These are phyloP conservation scores for Odontophorus gujanensis DNA, from an alignment of 2,113 vertebrate genomes.

Conservation along the genomic window DNA sequence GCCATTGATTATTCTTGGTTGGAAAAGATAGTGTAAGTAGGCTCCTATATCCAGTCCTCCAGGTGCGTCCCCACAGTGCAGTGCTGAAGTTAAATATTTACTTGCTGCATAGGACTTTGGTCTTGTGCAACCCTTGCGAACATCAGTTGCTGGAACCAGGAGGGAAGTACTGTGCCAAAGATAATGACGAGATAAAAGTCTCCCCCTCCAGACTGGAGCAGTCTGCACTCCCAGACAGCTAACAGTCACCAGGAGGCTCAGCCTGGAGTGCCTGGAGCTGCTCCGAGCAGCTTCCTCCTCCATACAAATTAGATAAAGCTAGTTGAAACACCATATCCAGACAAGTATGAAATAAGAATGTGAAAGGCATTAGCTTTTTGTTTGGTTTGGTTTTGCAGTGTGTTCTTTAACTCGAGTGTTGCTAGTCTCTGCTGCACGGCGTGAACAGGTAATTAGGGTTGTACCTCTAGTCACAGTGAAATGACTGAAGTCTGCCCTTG, in stretches of 20 bases:
- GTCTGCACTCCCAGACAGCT: not conserved
- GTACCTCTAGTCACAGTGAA: not conserved
- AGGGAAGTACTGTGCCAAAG: not conserved
- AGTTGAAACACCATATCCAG: not conserved
- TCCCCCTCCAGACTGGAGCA: not conserved
- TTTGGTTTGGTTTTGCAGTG: not conserved
- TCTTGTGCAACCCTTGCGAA: not conserved
- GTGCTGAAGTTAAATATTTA: conserved; percentile 56
- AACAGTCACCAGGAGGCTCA: not conserved
- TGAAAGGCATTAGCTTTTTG: not conserved
- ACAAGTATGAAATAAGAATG: not conserved
- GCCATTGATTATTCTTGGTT: not conserved
- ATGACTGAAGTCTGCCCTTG: not conserved
- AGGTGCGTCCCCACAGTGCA: not conserved
- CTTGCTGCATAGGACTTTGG: conserved; percentile 36
- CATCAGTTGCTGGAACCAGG: not conserved
- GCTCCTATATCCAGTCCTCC: not conserved
- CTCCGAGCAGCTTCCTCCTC: not conserved
- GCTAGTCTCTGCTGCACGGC: not conserved
- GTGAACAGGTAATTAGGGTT: not conserved
- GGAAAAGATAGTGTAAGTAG: not conserved
- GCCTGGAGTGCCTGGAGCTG: not conserved
- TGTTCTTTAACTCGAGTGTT: not conserved
- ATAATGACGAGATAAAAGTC: not conserved
- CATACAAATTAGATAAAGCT: not conserved